phyloP scores from a whole-genome alignment of 1,140 invertebrate genomes.

The Sycophila sp. region DNA sequence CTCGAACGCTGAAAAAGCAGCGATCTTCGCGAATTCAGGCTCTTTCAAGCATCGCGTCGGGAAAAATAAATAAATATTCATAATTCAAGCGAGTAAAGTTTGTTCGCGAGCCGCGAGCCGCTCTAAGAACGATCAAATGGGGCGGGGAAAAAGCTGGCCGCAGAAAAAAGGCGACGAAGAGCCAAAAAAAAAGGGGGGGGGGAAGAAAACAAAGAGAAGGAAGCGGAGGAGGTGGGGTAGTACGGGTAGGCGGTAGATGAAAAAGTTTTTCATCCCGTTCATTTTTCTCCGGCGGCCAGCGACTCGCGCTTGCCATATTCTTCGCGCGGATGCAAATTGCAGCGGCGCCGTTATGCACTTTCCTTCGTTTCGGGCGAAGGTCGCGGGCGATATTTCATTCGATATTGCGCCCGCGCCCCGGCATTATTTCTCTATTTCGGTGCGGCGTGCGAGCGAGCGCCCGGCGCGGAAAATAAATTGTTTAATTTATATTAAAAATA shows the following conservation, averaged over 20 bases:
- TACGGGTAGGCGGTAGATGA: conserved; percentile 9
- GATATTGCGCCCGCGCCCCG: conserved; percentile 55
- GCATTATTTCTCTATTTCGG: conserved; percentile 60
- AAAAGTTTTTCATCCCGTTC: conserved; percentile 37
- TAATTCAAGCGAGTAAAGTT: conserved; percentile 24
- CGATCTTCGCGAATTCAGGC: too few species aligned
- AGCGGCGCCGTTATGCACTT: conserved; percentile 40
- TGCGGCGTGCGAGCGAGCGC: conserved; percentile 38
- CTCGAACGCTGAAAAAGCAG: too few species aligned
- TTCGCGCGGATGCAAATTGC: conserved; percentile 45
- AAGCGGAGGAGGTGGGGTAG: too few species aligned
- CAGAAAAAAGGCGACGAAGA: not conserved
- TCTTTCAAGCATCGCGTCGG: not conserved
- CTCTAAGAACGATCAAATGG: conserved; percentile 1
- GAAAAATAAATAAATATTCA: conserved; percentile 27
- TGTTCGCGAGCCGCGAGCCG: too few species aligned
- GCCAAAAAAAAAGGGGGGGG: not conserved
- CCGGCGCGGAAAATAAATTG: conserved; percentile 54
- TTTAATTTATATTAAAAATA: conserved; percentile 66
- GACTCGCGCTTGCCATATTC: conserved; percentile 21
- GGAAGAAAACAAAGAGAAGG: not conserved
- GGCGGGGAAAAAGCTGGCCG: conserved; percentile 28
- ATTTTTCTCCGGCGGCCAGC: conserved; percentile 20
- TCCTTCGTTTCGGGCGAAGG: conserved; percentile 37
- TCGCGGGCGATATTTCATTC: conserved; percentile 58